A percentile compares a stretch with the other conserved stretches of the same genome.
These are phyloP conservation scores for Nemopilema nomurai DNA, from an alignment of 30 jellyfish, hydroid and myxozoan species.

Conservation along the genomic window DNA sequence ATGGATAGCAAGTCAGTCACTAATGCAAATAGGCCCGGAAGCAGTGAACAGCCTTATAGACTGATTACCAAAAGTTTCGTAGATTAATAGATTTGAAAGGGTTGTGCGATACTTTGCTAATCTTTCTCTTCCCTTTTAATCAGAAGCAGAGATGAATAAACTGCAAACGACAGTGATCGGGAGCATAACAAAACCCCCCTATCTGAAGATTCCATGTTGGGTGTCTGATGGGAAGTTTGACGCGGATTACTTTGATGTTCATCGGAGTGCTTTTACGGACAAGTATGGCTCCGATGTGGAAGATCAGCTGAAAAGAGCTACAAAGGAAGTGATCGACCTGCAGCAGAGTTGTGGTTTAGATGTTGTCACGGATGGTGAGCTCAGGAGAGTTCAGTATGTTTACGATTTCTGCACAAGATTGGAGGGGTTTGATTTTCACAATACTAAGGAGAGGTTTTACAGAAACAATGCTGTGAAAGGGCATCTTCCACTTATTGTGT, in stretches of 20 bases:
- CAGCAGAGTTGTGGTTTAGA: constrained; percentile 66
- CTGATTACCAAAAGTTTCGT: no score
- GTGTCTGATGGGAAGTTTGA: constrained; percentile 69
- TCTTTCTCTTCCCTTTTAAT: background rate
- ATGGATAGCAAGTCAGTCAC: no score
- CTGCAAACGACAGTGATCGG: constrained; percentile 79
- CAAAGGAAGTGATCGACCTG: constrained; percentile 51
- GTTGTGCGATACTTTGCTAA: no score
- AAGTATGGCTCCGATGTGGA: constrained; percentile 26
- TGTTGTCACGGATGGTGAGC: constrained; percentile 76
- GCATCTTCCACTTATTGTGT: constrained; percentile 55
- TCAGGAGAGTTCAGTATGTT: constrained; percentile 68
- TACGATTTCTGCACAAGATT: constrained; percentile 63
- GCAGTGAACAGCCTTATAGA: no score
- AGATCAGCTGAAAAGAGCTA: constrained; percentile 61
- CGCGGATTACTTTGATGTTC: constrained; percentile 34
- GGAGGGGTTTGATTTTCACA: constrained; percentile 75
- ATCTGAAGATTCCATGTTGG: constrained; percentile 75
- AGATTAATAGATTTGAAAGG: no score
- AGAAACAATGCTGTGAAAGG: constrained; percentile 79
- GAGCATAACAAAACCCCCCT: constrained; percentile 81
- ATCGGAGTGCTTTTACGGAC: constrained; percentile 48
- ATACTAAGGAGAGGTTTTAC: constrained; percentile 41
- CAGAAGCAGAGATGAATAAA: constrained; percentile 13
- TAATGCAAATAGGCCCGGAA: no score